phyloP scores from a whole-genome alignment of 2,797 vertebrate species.

The Babyrousa celebensis region DNA sequence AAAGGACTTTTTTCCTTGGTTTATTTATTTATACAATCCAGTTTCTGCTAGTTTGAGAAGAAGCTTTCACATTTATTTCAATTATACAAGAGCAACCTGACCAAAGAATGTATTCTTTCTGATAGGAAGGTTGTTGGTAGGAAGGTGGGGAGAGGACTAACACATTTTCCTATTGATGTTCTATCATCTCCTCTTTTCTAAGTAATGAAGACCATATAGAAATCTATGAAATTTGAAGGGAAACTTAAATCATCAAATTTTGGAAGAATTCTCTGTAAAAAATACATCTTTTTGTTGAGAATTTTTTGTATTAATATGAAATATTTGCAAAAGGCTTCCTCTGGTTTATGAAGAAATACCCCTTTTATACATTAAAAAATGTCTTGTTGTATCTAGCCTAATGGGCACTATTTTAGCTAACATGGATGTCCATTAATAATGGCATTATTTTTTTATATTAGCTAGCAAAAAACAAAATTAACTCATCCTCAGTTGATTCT shows the following conservation, averaged over 20 bases:
- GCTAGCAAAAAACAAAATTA: background rate
- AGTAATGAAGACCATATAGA: background rate
- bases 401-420: background rate
- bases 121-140: background rate
- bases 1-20: background rate
- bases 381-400: conserved; percentile 1
- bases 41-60: conserved; percentile 8
- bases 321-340: background rate
- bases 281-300: background rate
- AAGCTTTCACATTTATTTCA: background rate
- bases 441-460: background rate
- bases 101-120: background rate
- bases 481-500: background rate
- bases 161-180: background rate
- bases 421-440: background rate
- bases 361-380: background rate
- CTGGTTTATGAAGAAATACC: background rate
- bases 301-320: conserved; percentile 49
- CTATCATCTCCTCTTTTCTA: background rate
- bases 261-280: background rate
- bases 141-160: background rate
- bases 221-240: background rate
- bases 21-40: background rate
- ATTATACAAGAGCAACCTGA: background rate
- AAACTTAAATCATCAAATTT: conserved; percentile 22